Evolutionary conservation across 2,888 invertebrate genomes (phyloP).

Genomic region (Sicus ferrugineus): DNA sequence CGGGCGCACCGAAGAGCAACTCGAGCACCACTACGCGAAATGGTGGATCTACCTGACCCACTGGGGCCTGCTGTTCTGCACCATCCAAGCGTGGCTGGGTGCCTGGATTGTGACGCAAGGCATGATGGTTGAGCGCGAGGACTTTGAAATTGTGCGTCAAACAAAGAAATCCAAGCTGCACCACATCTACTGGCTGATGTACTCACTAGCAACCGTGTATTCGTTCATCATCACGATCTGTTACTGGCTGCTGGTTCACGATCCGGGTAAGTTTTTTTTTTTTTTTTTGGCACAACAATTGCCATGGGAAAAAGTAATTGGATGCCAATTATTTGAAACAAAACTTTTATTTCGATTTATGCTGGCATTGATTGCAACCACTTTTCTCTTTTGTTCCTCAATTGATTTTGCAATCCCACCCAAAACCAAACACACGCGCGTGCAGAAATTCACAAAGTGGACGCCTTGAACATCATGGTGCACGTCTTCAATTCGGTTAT

Average conservation of each 20-base stretch:
- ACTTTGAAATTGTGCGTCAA: slow-evolving; percentile 63
- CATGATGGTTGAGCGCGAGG: slow-evolving; percentile 66
- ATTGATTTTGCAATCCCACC: background rate
- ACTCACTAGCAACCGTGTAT: slow-evolving; percentile 64
- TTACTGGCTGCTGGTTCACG: slow-evolving; percentile 70
- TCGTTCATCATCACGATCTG: slow-evolving; percentile 65
- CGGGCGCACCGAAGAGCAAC: slow-evolving; percentile 64
- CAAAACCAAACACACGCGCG: background rate
- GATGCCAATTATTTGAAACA: background rate
- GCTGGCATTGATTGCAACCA: background rate
- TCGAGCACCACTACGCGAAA: slow-evolving; percentile 64
- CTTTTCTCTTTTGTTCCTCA: background rate
- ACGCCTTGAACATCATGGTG: slow-evolving; percentile 64
- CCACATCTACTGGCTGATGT: slow-evolving; percentile 63
- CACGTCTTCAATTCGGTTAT: slow-evolving; percentile 73
- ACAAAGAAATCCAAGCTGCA: slow-evolving; percentile 63
- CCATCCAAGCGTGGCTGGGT: slow-evolving; percentile 63
- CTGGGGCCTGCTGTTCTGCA: slow-evolving; percentile 64
- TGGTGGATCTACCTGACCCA: slow-evolving; percentile 66
- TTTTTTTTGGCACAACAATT: too few relatives aligned
- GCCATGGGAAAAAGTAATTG: background rate
- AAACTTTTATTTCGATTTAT: background rate
- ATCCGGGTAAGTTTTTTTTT: slow-evolving; percentile 70
- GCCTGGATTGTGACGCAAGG: slow-evolving; percentile 65
- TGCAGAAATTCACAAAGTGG: slow-evolving; percentile 62